Evolutionary conservation across 2,797 vertebrate species (phyloP), one percentile per base, ranked within the genome.

Genomic region (Argyrosomus regius): DNA sequence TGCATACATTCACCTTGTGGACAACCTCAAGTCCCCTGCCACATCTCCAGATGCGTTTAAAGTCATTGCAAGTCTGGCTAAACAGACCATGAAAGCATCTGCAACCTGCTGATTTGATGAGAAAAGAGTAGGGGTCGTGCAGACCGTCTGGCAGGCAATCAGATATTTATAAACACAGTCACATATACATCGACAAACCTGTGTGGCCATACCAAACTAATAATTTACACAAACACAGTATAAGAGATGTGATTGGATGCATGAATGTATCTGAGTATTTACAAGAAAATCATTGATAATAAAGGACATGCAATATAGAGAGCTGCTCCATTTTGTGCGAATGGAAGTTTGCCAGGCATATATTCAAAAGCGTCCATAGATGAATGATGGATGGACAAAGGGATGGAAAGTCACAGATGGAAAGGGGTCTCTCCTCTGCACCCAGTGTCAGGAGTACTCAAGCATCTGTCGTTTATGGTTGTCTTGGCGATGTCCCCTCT

Each of bases 351-450:
- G 75, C 56, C 72, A 68, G 48, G 41, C 18, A 74, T 7, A 56
- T 62, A 66, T 71, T 63, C 6, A 82, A 59, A 70, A 28, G 6
- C n/a, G 71, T 31, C 6, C 64, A 77, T 56, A 4, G 78, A 84
- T 69, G 72, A 87, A 65, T 45, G 80, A 78, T 73, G 53, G 76
- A 78, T 46, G 45, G 72, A 67, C 43, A 10, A 52, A 80, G 35
- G 22, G 48, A 82, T 52, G n/a, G 63, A 60, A 46, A 20, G 74
- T 78, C 82, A 83, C 87, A 88, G 88, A 90, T 83, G 84, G 74
- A 69, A 70, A 72, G 78, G 31, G 80, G 71, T 77, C 87, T 76
- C 81, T 80, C 46, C 80, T 70, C 81, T 67, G 67, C 81, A 79
- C 68, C 73, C 71, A 72, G 58, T 80, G 81, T 84, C 73, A 22